A percentile compares a stretch with the other conserved stretches of the same genome.
These are phyloP conservation scores for Microplitis manilae DNA, from an alignment of 2,888 invertebrate species.

Conservation along the genomic window DNA sequence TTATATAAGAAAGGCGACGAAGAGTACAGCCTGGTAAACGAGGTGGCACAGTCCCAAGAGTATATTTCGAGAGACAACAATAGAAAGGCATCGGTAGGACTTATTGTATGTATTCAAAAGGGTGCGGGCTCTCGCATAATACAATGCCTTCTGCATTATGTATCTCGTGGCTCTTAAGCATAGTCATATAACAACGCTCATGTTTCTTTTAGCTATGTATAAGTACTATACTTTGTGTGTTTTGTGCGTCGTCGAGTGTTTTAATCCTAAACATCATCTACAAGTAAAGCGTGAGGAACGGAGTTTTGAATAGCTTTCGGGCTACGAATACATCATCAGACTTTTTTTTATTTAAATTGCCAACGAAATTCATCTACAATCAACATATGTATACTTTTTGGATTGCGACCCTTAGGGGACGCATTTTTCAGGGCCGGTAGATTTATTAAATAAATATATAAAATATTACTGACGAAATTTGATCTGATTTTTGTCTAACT, in stretches of 20 bases:
- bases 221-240: neutral
- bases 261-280: constrained; percentile 61
- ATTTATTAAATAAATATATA: no score
- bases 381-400: no score
- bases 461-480: neutral
- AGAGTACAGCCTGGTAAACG: constrained; percentile 25
- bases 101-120: constrained; percentile 58
- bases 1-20: constrained; percentile 28
- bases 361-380: neutral
- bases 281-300: constrained; percentile 26
- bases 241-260: constrained; percentile 49
- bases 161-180: constrained; percentile 60
- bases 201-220: constrained; percentile 10
- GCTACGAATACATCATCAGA: neutral
- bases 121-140: constrained; percentile 58
- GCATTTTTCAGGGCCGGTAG: no score
- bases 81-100: constrained; percentile 62
- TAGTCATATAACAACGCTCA: constrained; percentile 20
- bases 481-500: no score
- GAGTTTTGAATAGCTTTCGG: neutral
- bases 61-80: constrained; percentile 66
- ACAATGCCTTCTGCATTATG: constrained; percentile 69
- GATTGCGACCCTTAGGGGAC: no score
- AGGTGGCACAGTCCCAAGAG: constrained; percentile 48
- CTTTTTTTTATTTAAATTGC: neutral